These are phyloP conservation scores for Spermophilus dauricus DNA, from an alignment of 2,113 vertebrate genomes.

Conservation along the genomic window DNA sequence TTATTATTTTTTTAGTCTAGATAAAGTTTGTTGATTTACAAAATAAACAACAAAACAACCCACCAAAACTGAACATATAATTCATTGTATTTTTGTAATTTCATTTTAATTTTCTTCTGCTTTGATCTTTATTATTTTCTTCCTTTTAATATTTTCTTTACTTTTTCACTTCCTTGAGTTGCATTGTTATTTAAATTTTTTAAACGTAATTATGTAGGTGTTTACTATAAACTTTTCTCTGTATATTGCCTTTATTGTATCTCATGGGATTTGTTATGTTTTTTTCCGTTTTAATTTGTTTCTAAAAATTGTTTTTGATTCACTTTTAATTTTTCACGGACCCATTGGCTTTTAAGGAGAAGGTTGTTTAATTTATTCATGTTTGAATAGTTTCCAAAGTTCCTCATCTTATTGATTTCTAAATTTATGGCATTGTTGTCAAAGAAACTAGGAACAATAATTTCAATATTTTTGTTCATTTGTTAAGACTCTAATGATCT, in stretches of 20 bases:
- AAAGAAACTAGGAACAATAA: not conserved
- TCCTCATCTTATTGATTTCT: not conserved
- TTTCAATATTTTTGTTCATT: not conserved
- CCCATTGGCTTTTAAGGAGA: not conserved
- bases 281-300: not conserved
- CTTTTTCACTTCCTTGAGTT: not conserved
- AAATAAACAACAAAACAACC: too few relatives aligned
- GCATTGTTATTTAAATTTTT: too few relatives aligned
- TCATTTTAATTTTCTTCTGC: too few relatives aligned
- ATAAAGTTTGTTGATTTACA: too few relatives aligned
- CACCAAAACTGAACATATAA: too few relatives aligned
- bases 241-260: not conserved
- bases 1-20: too few relatives aligned
- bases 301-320: not conserved
- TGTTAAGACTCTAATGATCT: not conserved
- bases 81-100: too few relatives aligned
- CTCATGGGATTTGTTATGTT: not conserved
- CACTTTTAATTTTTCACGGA: not conserved
- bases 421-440: not conserved
- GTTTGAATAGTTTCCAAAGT: not conserved
- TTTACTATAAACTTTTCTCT: not conserved
- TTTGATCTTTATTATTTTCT: too few relatives aligned
- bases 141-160: not conserved
- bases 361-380: not conserved
- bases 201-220: too few relatives aligned